These are phyloP conservation scores for Zelostemma sp. DNA, from an alignment of 1,140 invertebrate species.

Conservation along the genomic window DNA sequence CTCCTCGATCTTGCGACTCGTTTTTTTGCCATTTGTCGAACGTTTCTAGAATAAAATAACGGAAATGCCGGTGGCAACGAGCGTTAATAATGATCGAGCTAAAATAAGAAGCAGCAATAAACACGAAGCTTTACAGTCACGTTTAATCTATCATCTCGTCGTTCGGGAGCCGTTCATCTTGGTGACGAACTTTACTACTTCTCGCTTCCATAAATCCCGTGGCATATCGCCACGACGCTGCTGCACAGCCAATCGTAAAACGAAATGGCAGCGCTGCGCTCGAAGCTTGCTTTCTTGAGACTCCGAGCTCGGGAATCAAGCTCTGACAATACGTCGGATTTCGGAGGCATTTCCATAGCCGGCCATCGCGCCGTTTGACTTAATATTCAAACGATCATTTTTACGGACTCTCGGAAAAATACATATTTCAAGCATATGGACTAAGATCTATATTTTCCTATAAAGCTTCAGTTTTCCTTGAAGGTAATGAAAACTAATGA, in stretches of 20 bases:
- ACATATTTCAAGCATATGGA: too few species aligned
- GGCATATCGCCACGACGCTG: slow-evolving; percentile 38
- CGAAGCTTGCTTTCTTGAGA: slow-evolving; percentile 22
- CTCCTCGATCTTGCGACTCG: too few species aligned
- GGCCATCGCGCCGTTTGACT: too few species aligned
- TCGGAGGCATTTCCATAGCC: slow-evolving; percentile 26
- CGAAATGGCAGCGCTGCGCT: slow-evolving; percentile 30
- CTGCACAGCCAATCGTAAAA: slow-evolving; percentile 49
- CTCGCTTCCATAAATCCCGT: slow-evolving; percentile 44
- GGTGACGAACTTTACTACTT: slow-evolving; percentile 46
- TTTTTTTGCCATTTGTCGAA: too few species aligned
- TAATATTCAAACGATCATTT: too few species aligned
- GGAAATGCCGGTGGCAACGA: background rate
- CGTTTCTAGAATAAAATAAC: slow-evolving; percentile 3
- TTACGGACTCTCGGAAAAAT: too few species aligned
- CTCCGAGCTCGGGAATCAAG: slow-evolving; percentile 31
- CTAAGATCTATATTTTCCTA: too few species aligned
- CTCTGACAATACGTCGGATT: slow-evolving; percentile 38
- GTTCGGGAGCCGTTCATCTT: slow-evolving; percentile 45
- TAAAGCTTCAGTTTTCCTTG: too few species aligned
- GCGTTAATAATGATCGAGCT: slow-evolving; percentile 25
- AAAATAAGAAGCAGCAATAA: slow-evolving; percentile 36
- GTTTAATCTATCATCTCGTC: slow-evolving; percentile 44
- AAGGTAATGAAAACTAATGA: too few species aligned
- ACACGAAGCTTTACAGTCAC: slow-evolving; percentile 25